These are phyloP conservation scores for Gopherus flavomarginatus DNA, from an alignment of 2,113 vertebrate genomes.

Conservation along the genomic window DNA sequence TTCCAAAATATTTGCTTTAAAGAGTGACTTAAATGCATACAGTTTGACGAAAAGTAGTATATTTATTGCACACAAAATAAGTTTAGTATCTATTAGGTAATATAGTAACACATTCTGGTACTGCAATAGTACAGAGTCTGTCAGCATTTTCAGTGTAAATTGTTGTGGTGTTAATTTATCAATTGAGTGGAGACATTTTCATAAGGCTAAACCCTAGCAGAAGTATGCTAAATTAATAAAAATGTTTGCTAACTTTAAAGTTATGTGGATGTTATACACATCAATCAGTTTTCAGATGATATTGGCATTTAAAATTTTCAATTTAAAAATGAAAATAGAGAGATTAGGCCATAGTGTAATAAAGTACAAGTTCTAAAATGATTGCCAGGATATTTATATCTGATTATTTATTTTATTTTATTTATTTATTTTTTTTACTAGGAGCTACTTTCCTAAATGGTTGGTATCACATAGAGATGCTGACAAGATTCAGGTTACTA, in stretches of 20 bases:
- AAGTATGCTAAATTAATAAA: slow-evolving; percentile 19
- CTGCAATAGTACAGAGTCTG: neutral
- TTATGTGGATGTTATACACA: neutral
- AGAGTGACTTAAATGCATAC: neutral
- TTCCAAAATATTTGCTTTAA: neutral
- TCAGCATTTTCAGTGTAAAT: slow-evolving; percentile 31
- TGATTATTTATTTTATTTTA: neutral
- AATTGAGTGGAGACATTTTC: slow-evolving; percentile 28
- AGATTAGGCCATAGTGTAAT: neutral
- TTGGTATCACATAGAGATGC: neutral
- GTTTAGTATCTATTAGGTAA: neutral
- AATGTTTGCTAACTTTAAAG: neutral
- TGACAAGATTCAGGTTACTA: neutral
- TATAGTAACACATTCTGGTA: neutral
- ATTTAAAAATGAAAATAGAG: slow-evolving; percentile 13
- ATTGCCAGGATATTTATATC: neutral
- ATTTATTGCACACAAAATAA: neutral
- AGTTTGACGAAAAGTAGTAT: neutral
- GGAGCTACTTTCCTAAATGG: neutral
- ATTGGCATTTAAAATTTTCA: neutral
- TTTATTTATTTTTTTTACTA: neutral
- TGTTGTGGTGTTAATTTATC: slow-evolving; percentile 30
- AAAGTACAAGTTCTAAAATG: neutral
- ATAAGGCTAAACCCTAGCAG: slow-evolving; percentile 10
- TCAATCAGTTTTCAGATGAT: neutral